phyloP scores from a whole-genome alignment of 2,113 vertebrate species.

The Verasper variegatus region DNA sequence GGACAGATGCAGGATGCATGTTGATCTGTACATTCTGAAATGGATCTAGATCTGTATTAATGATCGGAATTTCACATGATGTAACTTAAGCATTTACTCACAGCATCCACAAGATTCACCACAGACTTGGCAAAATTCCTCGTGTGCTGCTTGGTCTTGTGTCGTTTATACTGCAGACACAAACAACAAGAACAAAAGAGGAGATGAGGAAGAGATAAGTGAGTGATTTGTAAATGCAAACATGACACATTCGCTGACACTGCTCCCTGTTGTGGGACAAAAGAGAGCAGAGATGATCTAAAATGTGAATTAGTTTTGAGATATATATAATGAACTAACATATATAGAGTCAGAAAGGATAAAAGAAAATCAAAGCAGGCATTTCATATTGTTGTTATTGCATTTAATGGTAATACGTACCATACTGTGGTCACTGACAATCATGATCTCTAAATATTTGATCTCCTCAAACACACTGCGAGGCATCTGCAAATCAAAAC shows the following conservation, averaged over 20 bases:
- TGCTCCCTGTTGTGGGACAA: background rate
- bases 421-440: constrained; percentile 96
- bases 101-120: constrained; percentile 96
- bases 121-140: constrained; percentile 97
- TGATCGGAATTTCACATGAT: background rate
- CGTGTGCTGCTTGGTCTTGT: constrained; percentile 84
- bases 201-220: background rate
- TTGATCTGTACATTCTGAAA: background rate
- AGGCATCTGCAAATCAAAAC: constrained; percentile 83
- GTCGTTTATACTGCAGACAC: constrained; percentile 88
- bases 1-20: constrained; percentile 70
- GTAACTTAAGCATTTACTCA: constrained; percentile 83
- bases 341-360: too few species aligned
- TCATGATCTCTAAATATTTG: constrained; percentile 98
- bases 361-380: too few species aligned
- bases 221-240: background rate
- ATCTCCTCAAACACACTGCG: constrained; percentile 95
- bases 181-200: constrained; percentile 52
- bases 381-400: background rate
- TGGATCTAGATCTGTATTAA: background rate
- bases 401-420: constrained; percentile 76
- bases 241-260: background rate
- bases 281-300: background rate
- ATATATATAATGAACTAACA: background rate
- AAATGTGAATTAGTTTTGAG: background rate